phyloP scores from a whole-genome alignment of 2,888 invertebrate species.

The Xestobium rufovillosum region DNA sequence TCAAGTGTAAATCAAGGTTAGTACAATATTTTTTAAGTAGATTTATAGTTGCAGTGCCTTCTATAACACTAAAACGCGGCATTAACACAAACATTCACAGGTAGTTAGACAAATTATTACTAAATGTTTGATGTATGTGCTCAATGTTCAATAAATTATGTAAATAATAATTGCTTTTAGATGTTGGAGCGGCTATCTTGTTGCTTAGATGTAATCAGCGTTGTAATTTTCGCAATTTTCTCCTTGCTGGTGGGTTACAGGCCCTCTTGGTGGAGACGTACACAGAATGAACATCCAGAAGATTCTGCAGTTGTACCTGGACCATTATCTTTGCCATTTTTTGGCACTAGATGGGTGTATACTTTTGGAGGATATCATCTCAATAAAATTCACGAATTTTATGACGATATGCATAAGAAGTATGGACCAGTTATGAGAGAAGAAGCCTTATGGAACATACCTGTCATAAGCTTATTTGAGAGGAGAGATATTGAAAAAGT shows the following conservation, averaged over 20 bases:
- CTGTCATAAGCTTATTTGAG: conserved; percentile 66
- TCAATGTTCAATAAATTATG: no score
- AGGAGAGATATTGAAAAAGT: conserved; percentile 67
- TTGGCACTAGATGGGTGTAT: conserved; percentile 78
- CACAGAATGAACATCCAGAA: not conserved
- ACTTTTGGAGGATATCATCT: conserved; percentile 58
- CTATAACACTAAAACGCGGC: no score
- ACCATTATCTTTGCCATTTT: conserved; percentile 60
- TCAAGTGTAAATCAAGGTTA: no score
- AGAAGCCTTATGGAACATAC: conserved; percentile 64
- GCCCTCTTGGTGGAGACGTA: conserved; percentile 33
- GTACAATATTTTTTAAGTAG: no score
- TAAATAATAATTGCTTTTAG: no score
- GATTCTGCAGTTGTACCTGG: conserved; percentile 65
- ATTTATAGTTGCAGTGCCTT: no score
- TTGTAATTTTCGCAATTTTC: conserved; percentile 27
- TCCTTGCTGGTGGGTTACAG: conserved; percentile 33
- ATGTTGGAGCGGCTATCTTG: conserved; percentile 25
- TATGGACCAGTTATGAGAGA: conserved; percentile 75
- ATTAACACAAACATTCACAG: no score
- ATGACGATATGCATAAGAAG: conserved; percentile 62
- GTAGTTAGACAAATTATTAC: no score
- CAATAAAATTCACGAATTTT: conserved; percentile 70
- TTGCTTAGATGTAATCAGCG: conserved; percentile 25
- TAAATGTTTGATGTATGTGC: no score